Base-by-base conservation (phyloP, 2,797 vertebrate species). In the Syndactyla subalaris region DNA sequence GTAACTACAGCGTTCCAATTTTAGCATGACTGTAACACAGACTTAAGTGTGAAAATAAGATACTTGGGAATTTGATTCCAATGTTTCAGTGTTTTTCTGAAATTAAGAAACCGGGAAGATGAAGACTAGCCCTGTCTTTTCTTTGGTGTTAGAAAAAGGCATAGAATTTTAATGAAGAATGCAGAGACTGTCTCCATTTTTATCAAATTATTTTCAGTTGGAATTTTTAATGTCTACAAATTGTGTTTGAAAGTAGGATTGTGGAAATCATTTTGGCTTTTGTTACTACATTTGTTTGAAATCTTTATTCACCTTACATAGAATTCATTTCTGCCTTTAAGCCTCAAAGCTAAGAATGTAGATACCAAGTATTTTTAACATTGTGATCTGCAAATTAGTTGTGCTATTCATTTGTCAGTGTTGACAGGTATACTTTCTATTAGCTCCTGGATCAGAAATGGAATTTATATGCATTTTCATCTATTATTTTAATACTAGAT, bases 321-420 rank as follows among this genome's bases (percentile, higher is more conserved):
- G 62, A 73, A 74, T 12, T 52, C 2, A 43, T 93, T 83, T 70
- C 36, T 80, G 20, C 38, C 74, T 92, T 88, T 75, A 71, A 63
- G 88, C 36, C 86, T 95, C 81, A 61, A 89, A 94, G 73, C 22
- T 74, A 76, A 7, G 17, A 93, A 74, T 43, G 59, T 43, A 36
- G 75, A 54, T 88, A 93, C 14, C 86, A 23, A 77, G 29, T 91
- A 21, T 88, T 96, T 94, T 90, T 96, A 89, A 39, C 70, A 54
- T 80, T 91, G 78, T 90, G 72, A 85, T 96, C 84, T 94, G 41
- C 86, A 86, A 96, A 29, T 97, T 90, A 93, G 71, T 96, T 65
- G 63, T 91, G 76, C 68, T 94, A 83, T 93, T 96, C 96, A 97
- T 97, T 97, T 97, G 94, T 97, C 94, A 95, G 52, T 92, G 62